Evolutionary conservation across 2,113 vertebrate species (phyloP), one percentile per base, ranked within the genome.

Genomic region (Steatornis caripensis): DNA sequence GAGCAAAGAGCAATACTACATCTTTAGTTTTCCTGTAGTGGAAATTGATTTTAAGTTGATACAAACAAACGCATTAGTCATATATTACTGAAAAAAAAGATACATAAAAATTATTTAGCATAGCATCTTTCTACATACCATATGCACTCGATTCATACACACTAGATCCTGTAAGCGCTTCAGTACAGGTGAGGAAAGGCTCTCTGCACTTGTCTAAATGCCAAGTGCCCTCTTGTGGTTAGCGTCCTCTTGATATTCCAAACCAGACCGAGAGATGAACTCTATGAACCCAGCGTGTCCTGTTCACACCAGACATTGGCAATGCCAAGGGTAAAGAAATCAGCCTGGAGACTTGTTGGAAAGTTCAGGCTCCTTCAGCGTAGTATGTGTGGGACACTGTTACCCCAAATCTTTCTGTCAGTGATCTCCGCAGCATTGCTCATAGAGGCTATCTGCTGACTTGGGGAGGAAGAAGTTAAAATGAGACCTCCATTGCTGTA

Each of bases 221-320:
- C 64, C 92, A 97, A 83, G 93, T 78, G 97, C 97, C 98, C 95
- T 80, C 98, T 97, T 83, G 97, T 97, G 98, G 98, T 55, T 83
- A 51, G 22, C 43, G 20, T 2, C 41, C 82, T 57, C n/a, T 27
- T 45, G 39, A 3, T 36, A 65, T 24, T 86, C 20, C 32, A 95
- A 75, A 65, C 23, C 53, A 53, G 34, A 54, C 4, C 5, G 4
- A 30, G 71, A 72, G 64, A 3, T 15, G 64, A 83, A 10, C 15
- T 4, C 18, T 18, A 8, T 3, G 21, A 84, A 54, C 0, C 8
- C 53, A 53, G 29, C 0, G 39, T 5, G 34, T 16, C 15, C 48
- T 41, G 26, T 62, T 53, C 2, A 0, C 41, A 51, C 39, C 75
- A 37, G 48, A 15, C 23, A 10, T 1, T 37, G 58, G 23, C 27